Percentiles rank a stretch among this genome's conserved stretches.
Evolutionary conservation across 2,888 invertebrate genomes (phyloP).

Genomic region (Synergus gifuensis): DNA sequence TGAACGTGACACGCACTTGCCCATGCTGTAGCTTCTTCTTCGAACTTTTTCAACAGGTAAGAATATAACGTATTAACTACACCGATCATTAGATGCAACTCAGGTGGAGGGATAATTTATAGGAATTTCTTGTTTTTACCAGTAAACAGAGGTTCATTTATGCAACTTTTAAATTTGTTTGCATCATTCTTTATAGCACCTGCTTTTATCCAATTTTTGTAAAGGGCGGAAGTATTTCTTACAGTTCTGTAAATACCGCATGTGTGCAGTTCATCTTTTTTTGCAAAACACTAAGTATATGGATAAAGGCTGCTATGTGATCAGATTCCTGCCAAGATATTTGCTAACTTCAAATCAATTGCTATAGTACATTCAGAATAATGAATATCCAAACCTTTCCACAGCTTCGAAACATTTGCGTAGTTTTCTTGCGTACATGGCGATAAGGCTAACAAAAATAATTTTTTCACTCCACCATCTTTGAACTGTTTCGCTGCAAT

Average conservation of each 20-base stretch:
- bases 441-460: slow-evolving; percentile 30
- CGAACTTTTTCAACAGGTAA: too few species aligned
- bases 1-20: too few species aligned
- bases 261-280: too few species aligned
- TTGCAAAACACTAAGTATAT: slow-evolving; percentile 37
- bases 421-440: slow-evolving; percentile 44
- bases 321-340: slow-evolving; percentile 44
- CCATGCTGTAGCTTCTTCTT: too few species aligned
- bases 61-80: too few species aligned
- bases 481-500: slow-evolving; percentile 10
- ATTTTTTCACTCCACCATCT: slow-evolving; percentile 38
- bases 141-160: neutral
- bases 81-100: too few species aligned
- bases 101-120: too few species aligned
- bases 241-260: too few species aligned
- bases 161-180: neutral
- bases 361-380: slow-evolving; percentile 39
- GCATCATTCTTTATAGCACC: neutral
- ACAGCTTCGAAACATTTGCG: slow-evolving; percentile 41
- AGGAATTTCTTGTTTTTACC: too few species aligned
- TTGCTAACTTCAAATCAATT: slow-evolving; percentile 44
- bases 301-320: slow-evolving; percentile 31
- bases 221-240: too few species aligned
- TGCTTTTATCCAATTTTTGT: slow-evolving; percentile 5
- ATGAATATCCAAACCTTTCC: slow-evolving; percentile 37